Percentiles rank a stretch among this genome's conserved stretches.
These are phyloP conservation scores for Catharus minimus DNA, from an alignment of 2,113 vertebrate genomes.

Conservation along the genomic window DNA sequence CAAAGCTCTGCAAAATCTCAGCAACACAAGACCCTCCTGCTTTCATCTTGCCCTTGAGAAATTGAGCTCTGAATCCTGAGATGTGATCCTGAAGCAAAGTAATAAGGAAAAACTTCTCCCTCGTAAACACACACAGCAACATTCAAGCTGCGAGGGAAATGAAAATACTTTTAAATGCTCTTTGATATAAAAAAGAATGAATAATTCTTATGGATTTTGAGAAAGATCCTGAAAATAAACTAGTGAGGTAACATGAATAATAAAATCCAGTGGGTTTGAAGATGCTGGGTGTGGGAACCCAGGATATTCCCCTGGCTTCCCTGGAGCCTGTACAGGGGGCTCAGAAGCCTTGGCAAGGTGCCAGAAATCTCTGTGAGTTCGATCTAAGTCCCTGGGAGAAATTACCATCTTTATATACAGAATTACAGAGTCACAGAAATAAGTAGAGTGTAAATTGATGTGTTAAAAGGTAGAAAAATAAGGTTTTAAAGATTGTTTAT, in stretches of 20 bases:
- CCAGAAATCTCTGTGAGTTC: no score
- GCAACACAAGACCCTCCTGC: not conserved
- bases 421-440: no score
- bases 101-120: not conserved
- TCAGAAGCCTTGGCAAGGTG: no score
- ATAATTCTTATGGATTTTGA: not conserved
- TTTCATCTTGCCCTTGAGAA: not conserved
- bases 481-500: no score
- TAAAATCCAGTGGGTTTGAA: not conserved
- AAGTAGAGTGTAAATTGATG: no score
- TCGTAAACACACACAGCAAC: not conserved
- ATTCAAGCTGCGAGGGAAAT: not conserved
- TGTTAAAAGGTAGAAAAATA: no score
- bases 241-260: not conserved
- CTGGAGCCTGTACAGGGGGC: no score
- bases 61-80: not conserved
- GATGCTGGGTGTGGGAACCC: not conserved
- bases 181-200: not conserved
- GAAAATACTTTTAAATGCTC: not conserved
- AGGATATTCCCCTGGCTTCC: no score
- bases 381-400: no score
- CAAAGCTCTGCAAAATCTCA: accelerated
- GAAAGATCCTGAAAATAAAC: not conserved
- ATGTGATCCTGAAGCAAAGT: not conserved
- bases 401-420: no score